Conservation (phyloP, 2,797 vertebrate genomes). For the Arctocebus calabarensis region DNA sequence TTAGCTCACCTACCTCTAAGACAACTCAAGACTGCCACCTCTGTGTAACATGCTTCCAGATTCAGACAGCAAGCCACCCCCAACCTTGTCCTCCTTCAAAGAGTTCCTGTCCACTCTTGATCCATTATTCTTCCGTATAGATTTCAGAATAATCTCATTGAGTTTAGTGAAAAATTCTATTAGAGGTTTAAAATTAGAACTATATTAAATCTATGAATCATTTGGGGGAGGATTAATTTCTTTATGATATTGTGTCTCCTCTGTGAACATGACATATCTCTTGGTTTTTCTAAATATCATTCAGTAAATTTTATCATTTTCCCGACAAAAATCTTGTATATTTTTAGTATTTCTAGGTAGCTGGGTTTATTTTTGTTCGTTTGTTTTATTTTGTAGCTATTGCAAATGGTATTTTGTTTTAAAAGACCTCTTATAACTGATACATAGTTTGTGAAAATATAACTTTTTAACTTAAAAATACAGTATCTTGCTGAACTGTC, state of each 20-base stretch:
- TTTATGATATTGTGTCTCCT: background rate
- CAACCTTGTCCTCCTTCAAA: background rate
- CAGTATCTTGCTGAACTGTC: background rate
- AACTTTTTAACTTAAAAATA: background rate
- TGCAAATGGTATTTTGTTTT: background rate
- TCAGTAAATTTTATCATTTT: constrained; percentile 17
- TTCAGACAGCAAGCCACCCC: background rate
- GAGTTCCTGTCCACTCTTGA: background rate
- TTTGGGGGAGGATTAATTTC: background rate
- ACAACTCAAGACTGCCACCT: background rate
- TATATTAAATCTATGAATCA: background rate
- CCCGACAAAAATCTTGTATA: background rate
- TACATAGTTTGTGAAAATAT: background rate
- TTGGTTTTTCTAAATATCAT: background rate
- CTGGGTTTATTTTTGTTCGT: background rate
- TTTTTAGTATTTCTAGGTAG: background rate
- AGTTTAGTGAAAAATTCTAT: background rate
- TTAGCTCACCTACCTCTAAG: background rate
- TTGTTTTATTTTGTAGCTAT: background rate
- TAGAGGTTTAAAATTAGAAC: background rate
- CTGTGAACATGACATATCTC: background rate
- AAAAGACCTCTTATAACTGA: constrained; percentile 22
- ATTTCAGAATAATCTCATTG: background rate
- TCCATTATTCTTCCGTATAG: background rate
- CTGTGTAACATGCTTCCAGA: accelerated